Evolutionary conservation across 2,888 invertebrate genomes (phyloP).

Genomic region (Abscondita cerata): DNA sequence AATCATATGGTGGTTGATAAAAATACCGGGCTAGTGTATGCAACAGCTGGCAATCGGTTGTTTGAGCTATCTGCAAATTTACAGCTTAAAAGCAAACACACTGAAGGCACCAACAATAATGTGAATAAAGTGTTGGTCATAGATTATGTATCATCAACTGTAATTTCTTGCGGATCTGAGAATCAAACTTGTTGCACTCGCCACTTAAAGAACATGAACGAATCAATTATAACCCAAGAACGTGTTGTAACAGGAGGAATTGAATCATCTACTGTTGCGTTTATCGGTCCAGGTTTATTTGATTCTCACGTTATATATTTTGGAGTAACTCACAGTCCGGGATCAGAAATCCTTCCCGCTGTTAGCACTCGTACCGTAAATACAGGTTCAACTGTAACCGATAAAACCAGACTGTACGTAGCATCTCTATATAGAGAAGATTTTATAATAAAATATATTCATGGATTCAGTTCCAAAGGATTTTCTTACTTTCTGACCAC

Average conservation of each 20-base stretch:
- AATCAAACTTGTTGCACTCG: conserved; percentile 91
- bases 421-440: conserved; percentile 89
- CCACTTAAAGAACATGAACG: conserved; percentile 86
- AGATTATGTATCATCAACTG: conserved; percentile 85
- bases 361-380: conserved; percentile 91
- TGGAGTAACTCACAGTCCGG: conserved; percentile 85
- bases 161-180: conserved; percentile 91
- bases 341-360: conserved; percentile 93
- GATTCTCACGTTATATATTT: conserved; percentile 95
- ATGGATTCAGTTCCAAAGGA: conserved; percentile 93
- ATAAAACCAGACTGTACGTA: conserved; percentile 90
- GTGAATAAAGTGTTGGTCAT: conserved; percentile 94
- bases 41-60: conserved; percentile 91
- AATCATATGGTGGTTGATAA: conserved; percentile 92
- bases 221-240: conserved; percentile 80
- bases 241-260: conserved; percentile 96
- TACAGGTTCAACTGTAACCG: conserved; percentile 86
- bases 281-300: conserved; percentile 93
- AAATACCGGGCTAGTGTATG: conserved; percentile 86
- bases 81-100: conserved; percentile 76
- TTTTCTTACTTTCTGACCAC: conserved; percentile 97
- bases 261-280: conserved; percentile 93
- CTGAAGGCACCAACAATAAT: conserved; percentile 90
- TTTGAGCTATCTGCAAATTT: conserved; percentile 91
- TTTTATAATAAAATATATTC: conserved; percentile 94